Conservation (phyloP, 2,113 vertebrate genomes). For the Malurus melanocephalus region DNA sequence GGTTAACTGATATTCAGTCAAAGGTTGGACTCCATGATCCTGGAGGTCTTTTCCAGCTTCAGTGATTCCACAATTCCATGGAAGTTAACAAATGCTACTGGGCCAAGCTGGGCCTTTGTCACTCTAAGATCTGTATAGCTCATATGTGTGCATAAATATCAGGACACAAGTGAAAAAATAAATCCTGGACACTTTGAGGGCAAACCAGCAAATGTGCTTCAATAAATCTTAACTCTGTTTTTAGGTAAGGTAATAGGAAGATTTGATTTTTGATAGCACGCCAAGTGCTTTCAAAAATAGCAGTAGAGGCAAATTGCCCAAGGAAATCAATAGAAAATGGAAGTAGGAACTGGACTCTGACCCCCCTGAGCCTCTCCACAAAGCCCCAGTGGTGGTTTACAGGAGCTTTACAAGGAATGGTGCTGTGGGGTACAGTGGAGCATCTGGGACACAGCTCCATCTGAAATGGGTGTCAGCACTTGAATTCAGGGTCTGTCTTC, state of each 20-base stretch:
- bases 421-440: neutral
- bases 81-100: neutral
- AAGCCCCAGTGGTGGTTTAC: neutral
- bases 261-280: neutral
- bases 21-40: neutral
- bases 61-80: neutral
- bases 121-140: neutral
- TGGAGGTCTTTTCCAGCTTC: neutral
- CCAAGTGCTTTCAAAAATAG: neutral
- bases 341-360: neutral
- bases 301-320: neutral
- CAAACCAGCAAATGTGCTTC: neutral
- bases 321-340: neutral
- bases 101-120: neutral
- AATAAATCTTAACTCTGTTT: neutral
- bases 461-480: neutral
- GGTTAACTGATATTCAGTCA: neutral
- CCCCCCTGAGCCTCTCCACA: neutral
- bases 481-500: neutral
- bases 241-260: neutral
- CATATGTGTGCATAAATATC: fast-evolving
- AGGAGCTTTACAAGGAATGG: neutral
- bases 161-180: neutral
- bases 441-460: neutral
- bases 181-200: neutral